These are phyloP conservation scores for Corythornis vintsioides DNA, from an alignment of 2,113 vertebrate genomes.

Conservation along the genomic window DNA sequence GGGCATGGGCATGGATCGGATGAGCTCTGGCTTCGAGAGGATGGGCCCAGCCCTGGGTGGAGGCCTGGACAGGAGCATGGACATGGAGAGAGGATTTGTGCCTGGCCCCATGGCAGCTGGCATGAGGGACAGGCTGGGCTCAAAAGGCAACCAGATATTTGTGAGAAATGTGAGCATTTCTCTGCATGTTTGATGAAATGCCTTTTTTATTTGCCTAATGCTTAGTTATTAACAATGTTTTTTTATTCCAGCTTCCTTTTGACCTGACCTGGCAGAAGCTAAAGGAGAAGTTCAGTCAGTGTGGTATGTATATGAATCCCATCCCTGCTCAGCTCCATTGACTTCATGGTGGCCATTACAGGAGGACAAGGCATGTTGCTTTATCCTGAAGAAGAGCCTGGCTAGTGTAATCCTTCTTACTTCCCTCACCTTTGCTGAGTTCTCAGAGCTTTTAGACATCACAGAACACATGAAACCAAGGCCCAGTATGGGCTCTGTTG, in stretches of 20 bases:
- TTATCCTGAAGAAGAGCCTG: background rate
- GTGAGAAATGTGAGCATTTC: constrained; percentile 92
- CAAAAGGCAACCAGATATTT: constrained; percentile 98
- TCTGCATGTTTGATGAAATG: background rate
- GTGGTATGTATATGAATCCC: constrained; percentile 83
- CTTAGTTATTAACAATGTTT: constrained; percentile 55
- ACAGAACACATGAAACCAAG: background rate
- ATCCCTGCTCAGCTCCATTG: background rate
- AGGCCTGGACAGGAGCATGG: constrained; percentile 85
- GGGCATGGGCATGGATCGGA: constrained; percentile 84
- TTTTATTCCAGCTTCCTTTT: constrained; percentile 91
- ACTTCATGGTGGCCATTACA: background rate
- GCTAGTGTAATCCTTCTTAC: background rate
- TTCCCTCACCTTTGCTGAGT: background rate
- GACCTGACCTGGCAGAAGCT: constrained; percentile 98
- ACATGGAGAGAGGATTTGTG: constrained; percentile 89
- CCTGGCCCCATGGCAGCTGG: constrained; percentile 86
- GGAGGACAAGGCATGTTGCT: background rate
- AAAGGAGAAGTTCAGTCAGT: constrained; percentile 97
- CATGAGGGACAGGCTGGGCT: constrained; percentile 87
- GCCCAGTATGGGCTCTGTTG: background rate
- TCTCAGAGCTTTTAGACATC: background rate
- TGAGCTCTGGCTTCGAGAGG: constrained; percentile 89
- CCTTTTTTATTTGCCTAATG: background rate
- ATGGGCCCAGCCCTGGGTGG: constrained; percentile 83